Evolutionary conservation across 1,140 invertebrate species (phyloP), one percentile per base, ranked within the genome.

Genomic region (Pristionchus pacificus): DNA sequence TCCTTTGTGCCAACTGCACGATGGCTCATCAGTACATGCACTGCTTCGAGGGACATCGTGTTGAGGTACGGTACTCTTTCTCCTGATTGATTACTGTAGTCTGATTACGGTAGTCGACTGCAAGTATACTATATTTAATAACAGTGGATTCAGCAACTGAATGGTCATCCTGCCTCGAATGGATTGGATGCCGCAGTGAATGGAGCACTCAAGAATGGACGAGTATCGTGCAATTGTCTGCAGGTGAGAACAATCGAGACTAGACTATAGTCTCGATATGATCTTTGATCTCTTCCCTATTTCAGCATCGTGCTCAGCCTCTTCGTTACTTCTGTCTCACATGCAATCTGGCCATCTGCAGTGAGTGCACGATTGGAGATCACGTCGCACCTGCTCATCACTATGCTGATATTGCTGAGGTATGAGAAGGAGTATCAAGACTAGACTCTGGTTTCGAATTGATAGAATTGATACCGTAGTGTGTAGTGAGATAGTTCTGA

Each of bases 11-110:
- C 59, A 95, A 95, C 82, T 98, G 95, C 88, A 92, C 94, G 77
- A 95, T 95, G 89, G 93, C 93, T 58, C 95, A 98, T 85, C 92
- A 96, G 85, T 96, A 92, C 84, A 97, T 97, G 94, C 93, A 96
- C 84, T 96, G 93, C 84, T 97, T 97, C 86, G 93, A 96, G 84
- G 93, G 93, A 33, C 95, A 97, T 85, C 89, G 92, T 24, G 79
- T 82, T 30, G 75, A 82, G 31, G 68, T 65, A 33, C 15, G 33
- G 60, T n/a, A n/a, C n/a, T n/a, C n/a, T n/a, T n/a, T n/a, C n/a
- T n/a, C n/a, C 38, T 33, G 70, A 29, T 32, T 2, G 60, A 62
- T 2, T 62, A 83, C 79, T 57, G 49, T 79, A 3, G 24, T n/a
- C n/a, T n/a, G 29, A 29, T 70, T 61, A 25, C 32, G n/a, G 3